Evolutionary conservation across 1,140 invertebrate species (phyloP).

Genomic region (Leguminivora glycinivorella): DNA sequence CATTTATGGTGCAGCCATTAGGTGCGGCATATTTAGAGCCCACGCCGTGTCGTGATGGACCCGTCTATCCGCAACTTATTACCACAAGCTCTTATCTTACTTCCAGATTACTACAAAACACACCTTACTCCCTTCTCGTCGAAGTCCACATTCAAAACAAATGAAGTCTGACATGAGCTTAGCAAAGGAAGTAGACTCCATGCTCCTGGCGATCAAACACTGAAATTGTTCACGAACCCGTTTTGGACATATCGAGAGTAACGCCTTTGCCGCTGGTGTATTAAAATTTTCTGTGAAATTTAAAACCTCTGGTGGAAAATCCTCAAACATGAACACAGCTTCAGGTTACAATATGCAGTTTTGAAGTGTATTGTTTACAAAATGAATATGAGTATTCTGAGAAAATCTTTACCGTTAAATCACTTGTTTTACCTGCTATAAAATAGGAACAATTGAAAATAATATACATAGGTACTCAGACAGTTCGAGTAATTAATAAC

Average conservation of each 20-base stretch:
- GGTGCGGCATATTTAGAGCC: constrained; percentile 23
- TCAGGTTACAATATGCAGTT: not conserved
- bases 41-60: constrained; percentile 24
- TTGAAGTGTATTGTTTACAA: not conserved
- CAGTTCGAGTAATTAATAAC: not conserved
- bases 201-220: constrained; percentile 36
- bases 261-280: not conserved
- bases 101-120: not conserved
- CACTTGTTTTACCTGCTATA: not conserved
- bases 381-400: not conserved
- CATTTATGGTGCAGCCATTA: constrained; percentile 22
- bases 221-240: constrained; percentile 45
- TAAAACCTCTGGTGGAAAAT: not conserved
- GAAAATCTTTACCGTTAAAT: not conserved
- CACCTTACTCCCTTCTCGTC: not conserved
- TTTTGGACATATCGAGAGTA: constrained; percentile 41
- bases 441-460: not conserved
- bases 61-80: constrained; percentile 22
- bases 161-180: not conserved
- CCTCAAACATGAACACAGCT: not conserved
- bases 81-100: not conserved
- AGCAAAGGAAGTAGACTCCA: constrained; percentile 19
- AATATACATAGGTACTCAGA: not conserved
- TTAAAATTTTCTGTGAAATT: constrained; percentile 22
- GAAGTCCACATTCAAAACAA: not conserved